A percentile compares a stretch with the other conserved stretches of the same genome.
Conservation (phyloP, 2,797 vertebrate species). For the Onychomys arenicola region DNA sequence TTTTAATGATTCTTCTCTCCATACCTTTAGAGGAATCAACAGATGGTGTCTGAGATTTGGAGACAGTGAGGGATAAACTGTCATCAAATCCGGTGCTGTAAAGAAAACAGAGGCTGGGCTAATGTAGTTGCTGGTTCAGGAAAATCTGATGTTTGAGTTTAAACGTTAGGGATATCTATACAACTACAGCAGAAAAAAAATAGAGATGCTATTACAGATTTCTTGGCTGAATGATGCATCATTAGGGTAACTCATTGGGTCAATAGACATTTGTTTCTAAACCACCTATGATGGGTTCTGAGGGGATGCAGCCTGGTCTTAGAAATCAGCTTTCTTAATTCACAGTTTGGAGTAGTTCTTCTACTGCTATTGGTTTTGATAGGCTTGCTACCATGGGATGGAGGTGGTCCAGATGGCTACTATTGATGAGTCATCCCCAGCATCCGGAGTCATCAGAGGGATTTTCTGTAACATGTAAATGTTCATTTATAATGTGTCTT, state of each 20-base stretch:
- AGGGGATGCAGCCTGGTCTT: neutral
- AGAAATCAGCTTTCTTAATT: neutral
- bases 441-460: neutral
- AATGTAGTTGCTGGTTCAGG: neutral
- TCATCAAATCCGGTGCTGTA: slow-evolving; percentile 80
- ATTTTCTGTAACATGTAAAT: neutral
- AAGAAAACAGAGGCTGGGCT: slow-evolving; percentile 49
- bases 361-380: neutral
- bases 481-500: neutral
- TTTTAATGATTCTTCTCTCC: slow-evolving; percentile 1
- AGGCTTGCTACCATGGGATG: neutral
- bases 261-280: neutral
- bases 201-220: neutral
- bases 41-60: slow-evolving; percentile 84
- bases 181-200: neutral
- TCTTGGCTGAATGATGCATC: neutral
- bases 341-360: neutral
- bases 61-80: slow-evolving; percentile 77
- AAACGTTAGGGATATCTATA: neutral
- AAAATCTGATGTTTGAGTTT: neutral
- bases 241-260: neutral
- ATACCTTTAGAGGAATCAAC: slow-evolving; percentile 87
- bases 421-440: neutral
- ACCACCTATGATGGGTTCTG: neutral
- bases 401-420: neutral